Evolutionary conservation across 2,888 invertebrate species (phyloP), one percentile per base, ranked within the genome.

Genomic region (Ophion slaviceki): DNA sequence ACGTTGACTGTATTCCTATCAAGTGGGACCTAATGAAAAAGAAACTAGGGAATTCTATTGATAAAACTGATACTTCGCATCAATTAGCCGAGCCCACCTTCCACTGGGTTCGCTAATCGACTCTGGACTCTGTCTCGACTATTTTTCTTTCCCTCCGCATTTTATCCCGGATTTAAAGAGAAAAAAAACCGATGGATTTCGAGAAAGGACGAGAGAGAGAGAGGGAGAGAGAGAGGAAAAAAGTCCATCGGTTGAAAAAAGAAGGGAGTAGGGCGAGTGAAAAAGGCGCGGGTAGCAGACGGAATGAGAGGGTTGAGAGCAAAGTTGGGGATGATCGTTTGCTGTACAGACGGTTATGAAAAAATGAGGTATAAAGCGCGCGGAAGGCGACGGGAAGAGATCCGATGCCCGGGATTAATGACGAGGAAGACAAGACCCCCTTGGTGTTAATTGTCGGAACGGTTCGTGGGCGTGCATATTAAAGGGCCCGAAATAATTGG

Each of bases 401-500:
- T 68, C 75, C 82, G 83, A 86, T 86, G 82, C 82, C 80, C 80
- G 82, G 81, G 84, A 85, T 85, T 87, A 85, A 82, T 85, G 76
- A 86, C 82, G 82, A 87, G 85, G 84, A 88, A 88, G 85, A 86
- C 82, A 81, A 85, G 86, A 83, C 72, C 83, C 68, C 53, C 78
- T 74, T 70, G 88, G 88, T 89, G 87, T 91, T 91, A 90, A 92
- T 92, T 91, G 91, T 91, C 89, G 89, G 75, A 88, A 85, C 88
- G 90, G 89, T 88, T 92, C 90, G 89, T 90, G 82, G 72, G 85
- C 82, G 80, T 76, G 86, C 86, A 86, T 81, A 89, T 82, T 79
- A 70, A 82, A 90, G 88, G 90, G 88, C 89, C 87, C 85, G 89
- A 90, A 90, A 92, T 93, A 92, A 93, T 93, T 92, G 92, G 91